These are phyloP conservation scores for Meteorus cinctellus DNA, from an alignment of 2,888 invertebrate species.

Conservation along the genomic window DNA sequence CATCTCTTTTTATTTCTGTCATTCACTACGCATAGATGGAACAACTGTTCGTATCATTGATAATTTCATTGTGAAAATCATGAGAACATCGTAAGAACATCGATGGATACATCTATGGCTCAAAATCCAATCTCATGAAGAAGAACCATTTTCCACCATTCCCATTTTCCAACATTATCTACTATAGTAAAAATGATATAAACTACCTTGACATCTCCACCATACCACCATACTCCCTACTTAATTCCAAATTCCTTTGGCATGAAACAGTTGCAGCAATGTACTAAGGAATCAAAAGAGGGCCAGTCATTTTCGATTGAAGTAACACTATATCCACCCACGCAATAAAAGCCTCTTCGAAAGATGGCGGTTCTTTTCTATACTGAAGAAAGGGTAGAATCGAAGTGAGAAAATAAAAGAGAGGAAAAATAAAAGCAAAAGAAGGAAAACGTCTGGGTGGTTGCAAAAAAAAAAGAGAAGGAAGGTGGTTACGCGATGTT, in stretches of 20 bases:
- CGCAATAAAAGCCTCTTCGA: slow-evolving; percentile 37
- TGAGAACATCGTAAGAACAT: too few species aligned
- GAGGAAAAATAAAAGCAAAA: slow-evolving; percentile 25
- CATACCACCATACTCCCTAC: neutral
- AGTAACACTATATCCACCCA: slow-evolving; percentile 33
- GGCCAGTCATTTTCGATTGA: slow-evolving; percentile 37
- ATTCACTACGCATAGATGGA: too few species aligned
- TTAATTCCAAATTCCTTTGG: slow-evolving; percentile 16
- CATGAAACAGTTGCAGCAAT: slow-evolving; percentile 18
- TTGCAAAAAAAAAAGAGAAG: slow-evolving; percentile 16
- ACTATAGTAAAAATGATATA: neutral
- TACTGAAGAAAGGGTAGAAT: slow-evolving; percentile 16
- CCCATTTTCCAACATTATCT: too few species aligned
- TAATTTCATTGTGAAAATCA: neutral
- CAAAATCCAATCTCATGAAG: slow-evolving; percentile 17
- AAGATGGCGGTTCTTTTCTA: slow-evolving; percentile 15
- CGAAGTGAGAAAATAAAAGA: slow-evolving; percentile 29
- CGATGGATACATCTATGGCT: neutral
- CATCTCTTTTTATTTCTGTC: neutral
- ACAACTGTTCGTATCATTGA: neutral
- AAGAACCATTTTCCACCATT: too few species aligned
- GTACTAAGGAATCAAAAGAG: neutral
- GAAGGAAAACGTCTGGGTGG: slow-evolving; percentile 42
- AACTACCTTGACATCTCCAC: slow-evolving; percentile 11
- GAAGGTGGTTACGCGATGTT: slow-evolving; percentile 43